Evolutionary conservation across 1,140 invertebrate species (phyloP), one percentile per base, ranked within the genome.

Genomic region (Brachionus plicatilis): DNA sequence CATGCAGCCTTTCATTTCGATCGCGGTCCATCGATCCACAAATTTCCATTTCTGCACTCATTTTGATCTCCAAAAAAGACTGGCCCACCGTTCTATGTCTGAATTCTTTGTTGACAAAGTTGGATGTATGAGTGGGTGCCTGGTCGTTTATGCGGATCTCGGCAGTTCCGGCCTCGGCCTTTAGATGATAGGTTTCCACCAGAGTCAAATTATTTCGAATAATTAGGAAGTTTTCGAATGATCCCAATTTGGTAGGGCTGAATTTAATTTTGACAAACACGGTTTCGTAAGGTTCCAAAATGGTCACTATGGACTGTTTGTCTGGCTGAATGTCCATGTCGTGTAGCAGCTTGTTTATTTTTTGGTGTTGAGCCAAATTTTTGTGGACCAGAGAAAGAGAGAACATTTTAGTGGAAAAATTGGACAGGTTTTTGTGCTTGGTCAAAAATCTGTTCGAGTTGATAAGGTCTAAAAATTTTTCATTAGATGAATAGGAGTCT

Each of bases 161-260:
- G 4, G 79, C 79, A 11, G 79, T 65, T 11, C 33, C 79, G 9
- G 79, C 79, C 29, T 82, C 65, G 50, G 20, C 79, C 33, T 41
- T 65, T 17, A 82, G 17, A 41, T 82, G 79, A 65, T 37, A 68
- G n/a, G 29, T 47, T 20, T 82, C 79, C 17, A 82, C 1, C 9
- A 82, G 7, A 24, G 79, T 82, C 12, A 82, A 17, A 17, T 82
- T 82, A 14, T 82, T 82, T 65, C 79, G 17, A 24, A 82, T 65
- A 1, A 82, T 37, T 9, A 82, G n/a, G 24, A 45, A 60, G 12
- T 82, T 82, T 20, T 82, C 79, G n/a, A 29, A 82, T 47, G 24
- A 41, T 37, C 79, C 79, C 5, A 82, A 11, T 3, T 11, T 82
- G 24, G n/a, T 45, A 2, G 79, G 65, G 53, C 53, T 41, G 27